A percentile compares a stretch with the other conserved stretches of the same genome.
phyloP scores from a whole-genome alignment of 2,888 invertebrate species.

The Apoderus coryli region DNA sequence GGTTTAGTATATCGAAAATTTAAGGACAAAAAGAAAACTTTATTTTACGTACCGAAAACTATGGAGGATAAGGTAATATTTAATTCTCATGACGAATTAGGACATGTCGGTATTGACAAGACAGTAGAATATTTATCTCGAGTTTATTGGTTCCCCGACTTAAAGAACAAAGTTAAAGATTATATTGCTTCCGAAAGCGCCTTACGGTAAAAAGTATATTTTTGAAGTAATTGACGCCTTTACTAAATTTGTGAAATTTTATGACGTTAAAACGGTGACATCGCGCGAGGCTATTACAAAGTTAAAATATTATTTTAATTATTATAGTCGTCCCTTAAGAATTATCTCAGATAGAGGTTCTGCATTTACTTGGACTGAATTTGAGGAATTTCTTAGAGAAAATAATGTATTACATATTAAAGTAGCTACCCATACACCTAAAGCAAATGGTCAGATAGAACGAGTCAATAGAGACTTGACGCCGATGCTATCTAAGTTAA shows the following conservation, averaged over 20 bases:
- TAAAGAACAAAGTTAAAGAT: no score
- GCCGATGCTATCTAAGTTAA: constrained; percentile 9
- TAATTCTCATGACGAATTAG: no score
- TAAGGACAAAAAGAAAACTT: no score
- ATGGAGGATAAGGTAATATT: no score
- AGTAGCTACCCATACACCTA: constrained; percentile 8
- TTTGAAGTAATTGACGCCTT: constrained; percentile 9
- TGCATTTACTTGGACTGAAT: constrained; percentile 5
- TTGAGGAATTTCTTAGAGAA: constrained; percentile 7
- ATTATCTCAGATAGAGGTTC: constrained; percentile 9
- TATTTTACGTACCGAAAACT: no score
- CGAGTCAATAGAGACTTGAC: constrained; percentile 9
- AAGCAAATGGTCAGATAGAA: constrained; percentile 11
- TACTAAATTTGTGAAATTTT: constrained; percentile 11
- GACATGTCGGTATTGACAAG: no score
- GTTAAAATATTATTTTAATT: constrained; percentile 6
- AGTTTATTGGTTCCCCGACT: no score
- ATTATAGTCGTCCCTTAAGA: constrained; percentile 7
- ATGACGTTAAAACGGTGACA: constrained; percentile 5
- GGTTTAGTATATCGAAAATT: no score
- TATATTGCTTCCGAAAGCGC: constrained; percentile 8
- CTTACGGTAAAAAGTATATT: constrained; percentile 4
- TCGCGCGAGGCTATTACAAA: constrained; percentile 8
- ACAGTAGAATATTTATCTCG: no score
- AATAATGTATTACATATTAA: constrained; percentile 9